A percentile compares a stretch with the other conserved stretches of the same genome.
phyloP scores from a whole-genome alignment of 1,140 invertebrate genomes.

The Aphis gossypii region DNA sequence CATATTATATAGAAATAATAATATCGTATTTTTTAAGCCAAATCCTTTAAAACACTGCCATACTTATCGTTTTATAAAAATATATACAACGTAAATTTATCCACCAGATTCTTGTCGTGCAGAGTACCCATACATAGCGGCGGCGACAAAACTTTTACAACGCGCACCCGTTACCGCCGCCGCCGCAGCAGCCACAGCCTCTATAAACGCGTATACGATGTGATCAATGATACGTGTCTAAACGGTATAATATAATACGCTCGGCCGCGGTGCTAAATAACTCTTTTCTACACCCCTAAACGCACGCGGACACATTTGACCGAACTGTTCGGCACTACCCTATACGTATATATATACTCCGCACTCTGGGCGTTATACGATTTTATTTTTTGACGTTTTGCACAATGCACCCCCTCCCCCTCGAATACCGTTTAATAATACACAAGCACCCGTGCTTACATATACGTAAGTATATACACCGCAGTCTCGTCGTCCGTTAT shows the following conservation, averaged over 20 bases:
- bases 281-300: conserved; percentile 44
- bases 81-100: background rate
- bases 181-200: background rate
- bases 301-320: background rate
- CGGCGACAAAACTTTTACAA: background rate
- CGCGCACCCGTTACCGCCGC: background rate
- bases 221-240: conserved; percentile 51
- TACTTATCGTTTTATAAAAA: no score
- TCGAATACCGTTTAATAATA: background rate
- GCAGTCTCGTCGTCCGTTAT: background rate
- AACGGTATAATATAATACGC: background rate
- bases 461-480: background rate
- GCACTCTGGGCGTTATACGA: background rate
- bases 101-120: background rate
- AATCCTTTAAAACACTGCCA: no score
- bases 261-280: conserved; percentile 37
- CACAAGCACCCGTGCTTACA: background rate
- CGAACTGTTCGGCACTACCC: background rate
- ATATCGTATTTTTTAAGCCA: no score
- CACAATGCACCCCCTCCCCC: background rate
- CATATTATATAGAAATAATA: no score
- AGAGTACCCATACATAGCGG: background rate
- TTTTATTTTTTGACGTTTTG: background rate
- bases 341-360: background rate
- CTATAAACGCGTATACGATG: conserved; percentile 11